Evolutionary conservation across 2,888 invertebrate species (phyloP), one percentile per base, ranked within the genome.

Genomic region (Vesta saturnalis): DNA sequence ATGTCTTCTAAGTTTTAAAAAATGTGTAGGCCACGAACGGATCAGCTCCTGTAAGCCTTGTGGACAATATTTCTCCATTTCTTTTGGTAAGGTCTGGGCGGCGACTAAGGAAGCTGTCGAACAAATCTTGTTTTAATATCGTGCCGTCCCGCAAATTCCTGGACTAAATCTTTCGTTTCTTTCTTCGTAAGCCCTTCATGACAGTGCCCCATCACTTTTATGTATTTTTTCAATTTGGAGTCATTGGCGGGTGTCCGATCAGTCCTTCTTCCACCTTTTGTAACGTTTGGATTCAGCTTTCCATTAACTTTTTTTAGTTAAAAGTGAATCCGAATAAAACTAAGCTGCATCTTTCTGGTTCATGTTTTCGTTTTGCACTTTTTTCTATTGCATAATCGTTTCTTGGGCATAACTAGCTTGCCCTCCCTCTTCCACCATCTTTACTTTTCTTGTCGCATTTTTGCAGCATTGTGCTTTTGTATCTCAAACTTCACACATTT

Each of bases 71-170:
- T 23, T 47, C 60, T 14, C 47, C 46, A 6, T 39, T 16, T 47
- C 47, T 18, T 22, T 8, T 60, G n/a, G 60, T 46, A 22, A 60
- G 21, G 8, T 46, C 30, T 16, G 60, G 22, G 21, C 46, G 60
- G 19, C 60, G 46, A 46, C 21, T 12, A 1, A 47, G 14, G 16
- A 60, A 60, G 19, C 22, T 15, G 4, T 12, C n/a, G 14, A 47
- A 60, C 60, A 18, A 35, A 58, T 43, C 58, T 58, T 0, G 60
- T 60, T 12, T 16, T 46, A 15, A 60, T 47, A 47, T 22, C 43
- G 16, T 46, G 12, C 21, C 46, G 21, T 22, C 14, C 10, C n/a
- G 22, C 47, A 15, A 47, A 60, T 14, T 60, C n/a, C 16, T 47
- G 60, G 10, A 60, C 60, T 8, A 60, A 49, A 46, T 47, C 23